Conservation (phyloP, 2,113 vertebrate genomes). For the Canis aureus region DNA sequence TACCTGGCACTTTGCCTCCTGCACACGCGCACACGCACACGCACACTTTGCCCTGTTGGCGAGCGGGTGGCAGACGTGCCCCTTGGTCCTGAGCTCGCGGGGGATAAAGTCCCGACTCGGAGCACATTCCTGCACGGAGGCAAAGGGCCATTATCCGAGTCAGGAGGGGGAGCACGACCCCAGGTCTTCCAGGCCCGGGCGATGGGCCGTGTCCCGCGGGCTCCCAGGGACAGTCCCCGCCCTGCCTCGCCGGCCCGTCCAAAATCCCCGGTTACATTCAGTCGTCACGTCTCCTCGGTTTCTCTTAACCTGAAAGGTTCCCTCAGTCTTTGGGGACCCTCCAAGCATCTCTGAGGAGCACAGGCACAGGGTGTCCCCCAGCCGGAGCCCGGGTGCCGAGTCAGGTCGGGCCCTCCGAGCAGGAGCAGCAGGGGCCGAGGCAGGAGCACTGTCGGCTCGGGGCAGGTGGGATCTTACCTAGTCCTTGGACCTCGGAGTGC, state of each 20-base stretch:
- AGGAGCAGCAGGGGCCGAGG: too few species aligned
- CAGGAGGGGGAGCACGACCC: too few species aligned
- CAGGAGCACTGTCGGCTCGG: background rate
- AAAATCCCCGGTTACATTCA: too few species aligned
- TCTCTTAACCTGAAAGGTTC: background rate
- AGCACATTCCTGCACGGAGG: too few species aligned
- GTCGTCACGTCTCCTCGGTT: background rate
- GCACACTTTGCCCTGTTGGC: background rate
- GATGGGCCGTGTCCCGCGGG: background rate
- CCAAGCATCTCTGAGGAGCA: background rate
- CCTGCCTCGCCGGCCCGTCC: background rate
- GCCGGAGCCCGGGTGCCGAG: too few species aligned
- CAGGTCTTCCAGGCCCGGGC: background rate
- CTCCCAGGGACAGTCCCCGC: background rate
- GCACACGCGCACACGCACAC: accelerated
- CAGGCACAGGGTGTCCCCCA: background rate
- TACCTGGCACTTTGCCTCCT: accelerated
- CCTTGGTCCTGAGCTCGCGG: too few species aligned
- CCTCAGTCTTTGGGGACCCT: background rate
- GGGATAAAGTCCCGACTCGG: too few species aligned
- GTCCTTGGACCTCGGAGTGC: background rate
- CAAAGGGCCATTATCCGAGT: background rate
- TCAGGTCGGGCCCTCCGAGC: too few species aligned
- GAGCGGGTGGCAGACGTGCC: background rate
- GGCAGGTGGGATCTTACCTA: background rate